Conservation (phyloP, 1,140 invertebrate species). For the Semibalanus balanoides region DNA sequence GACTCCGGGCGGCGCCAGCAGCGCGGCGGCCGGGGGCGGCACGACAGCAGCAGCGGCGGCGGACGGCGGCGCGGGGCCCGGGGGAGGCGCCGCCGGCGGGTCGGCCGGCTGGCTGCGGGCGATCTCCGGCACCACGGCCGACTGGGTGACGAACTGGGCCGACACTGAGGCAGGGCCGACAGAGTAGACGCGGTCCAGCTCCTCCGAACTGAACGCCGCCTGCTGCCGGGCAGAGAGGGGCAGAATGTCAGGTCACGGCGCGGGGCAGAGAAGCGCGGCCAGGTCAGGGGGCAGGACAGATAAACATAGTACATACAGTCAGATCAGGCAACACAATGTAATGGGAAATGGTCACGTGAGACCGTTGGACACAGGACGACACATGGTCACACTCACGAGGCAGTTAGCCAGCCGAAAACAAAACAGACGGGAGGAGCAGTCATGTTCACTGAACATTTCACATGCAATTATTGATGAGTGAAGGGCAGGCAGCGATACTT, state of each 20-base stretch:
- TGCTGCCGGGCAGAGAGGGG: background rate
- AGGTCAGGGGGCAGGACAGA: background rate
- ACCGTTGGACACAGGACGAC: too few species aligned
- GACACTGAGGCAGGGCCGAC: background rate
- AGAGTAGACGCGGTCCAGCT: background rate
- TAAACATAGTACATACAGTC: too few species aligned
- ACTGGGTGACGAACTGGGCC: background rate
- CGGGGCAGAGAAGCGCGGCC: too few species aligned
- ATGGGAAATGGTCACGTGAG: background rate
- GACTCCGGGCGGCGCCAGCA: background rate
- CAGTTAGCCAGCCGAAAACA: background rate
- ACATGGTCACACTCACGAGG: background rate
- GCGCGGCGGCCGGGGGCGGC: too few species aligned
- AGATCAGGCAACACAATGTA: too few species aligned
- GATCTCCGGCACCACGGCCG: background rate
- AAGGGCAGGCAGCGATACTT: too few species aligned
- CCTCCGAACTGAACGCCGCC: background rate
- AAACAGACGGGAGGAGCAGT: background rate
- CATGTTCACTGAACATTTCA: too few species aligned
- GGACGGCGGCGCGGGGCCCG: too few species aligned
- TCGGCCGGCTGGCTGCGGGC: background rate
- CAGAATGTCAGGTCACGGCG: background rate
- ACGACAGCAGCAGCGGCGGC: too few species aligned
- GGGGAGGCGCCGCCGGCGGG: too few species aligned
- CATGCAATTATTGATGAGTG: too few species aligned